A percentile compares a stretch with the other conserved stretches of the same genome.
Evolutionary conservation across 1,140 invertebrate species (phyloP).

Genomic region (Caenorhabditis tropicalis): DNA sequence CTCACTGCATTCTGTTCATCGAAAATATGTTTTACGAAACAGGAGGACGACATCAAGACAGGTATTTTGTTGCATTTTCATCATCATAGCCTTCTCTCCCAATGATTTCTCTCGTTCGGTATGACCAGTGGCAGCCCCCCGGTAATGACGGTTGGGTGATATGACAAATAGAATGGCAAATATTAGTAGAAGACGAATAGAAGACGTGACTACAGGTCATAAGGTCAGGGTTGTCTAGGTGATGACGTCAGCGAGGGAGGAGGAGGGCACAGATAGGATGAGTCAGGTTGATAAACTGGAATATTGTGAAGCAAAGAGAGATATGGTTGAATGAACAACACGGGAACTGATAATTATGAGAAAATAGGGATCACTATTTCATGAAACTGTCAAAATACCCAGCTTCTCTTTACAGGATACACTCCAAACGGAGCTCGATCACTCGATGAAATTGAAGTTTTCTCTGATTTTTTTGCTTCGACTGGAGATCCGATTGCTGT

Average conservation of each 20-base stretch:
- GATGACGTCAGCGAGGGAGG: not conserved
- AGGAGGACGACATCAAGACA: conserved; percentile 58
- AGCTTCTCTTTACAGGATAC: conserved; percentile 51
- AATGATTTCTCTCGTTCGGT: not conserved
- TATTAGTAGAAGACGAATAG: not conserved
- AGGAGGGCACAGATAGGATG: not conserved
- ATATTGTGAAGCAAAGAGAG: not conserved
- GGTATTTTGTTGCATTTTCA: conserved; percentile 42
- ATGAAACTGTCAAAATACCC: too few relatives aligned
- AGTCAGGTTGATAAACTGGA: not conserved
- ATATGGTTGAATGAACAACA: too few relatives aligned
- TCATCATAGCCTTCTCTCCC: not conserved
- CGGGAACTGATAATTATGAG: too few relatives aligned
- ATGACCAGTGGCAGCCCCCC: not conserved
- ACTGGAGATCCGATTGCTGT: conserved; percentile 53
- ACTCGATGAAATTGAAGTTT: conserved; percentile 48
- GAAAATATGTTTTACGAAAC: conserved; percentile 53
- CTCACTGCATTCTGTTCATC: conserved; percentile 47
- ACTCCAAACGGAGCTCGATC: conserved; percentile 51
- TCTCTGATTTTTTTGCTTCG: conserved; percentile 49
- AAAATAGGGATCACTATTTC: too few relatives aligned
- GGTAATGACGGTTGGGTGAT: not conserved
- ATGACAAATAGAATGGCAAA: not conserved
- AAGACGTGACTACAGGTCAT: not conserved
- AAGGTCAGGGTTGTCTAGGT: not conserved